A percentile compares a stretch with the other conserved stretches of the same genome.
phyloP scores from a whole-genome alignment of 1,140 invertebrate species.

The Zaprionus vittiger region DNA sequence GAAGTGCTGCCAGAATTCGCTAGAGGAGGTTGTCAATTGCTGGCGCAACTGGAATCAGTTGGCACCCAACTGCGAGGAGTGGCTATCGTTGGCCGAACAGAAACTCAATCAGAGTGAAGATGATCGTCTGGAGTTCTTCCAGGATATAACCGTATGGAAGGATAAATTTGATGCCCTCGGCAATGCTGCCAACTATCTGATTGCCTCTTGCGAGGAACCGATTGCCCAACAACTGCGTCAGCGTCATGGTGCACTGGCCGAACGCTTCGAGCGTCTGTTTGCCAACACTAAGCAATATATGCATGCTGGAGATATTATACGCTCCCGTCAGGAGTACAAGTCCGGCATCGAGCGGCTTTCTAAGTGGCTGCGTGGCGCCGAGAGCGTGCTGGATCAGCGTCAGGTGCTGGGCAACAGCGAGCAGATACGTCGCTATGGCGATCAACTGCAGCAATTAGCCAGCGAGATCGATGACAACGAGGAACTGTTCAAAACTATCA shows the following conservation, averaged over 20 bases:
- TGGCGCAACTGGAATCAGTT: slow-evolving; percentile 93
- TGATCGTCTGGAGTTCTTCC: slow-evolving; percentile 94
- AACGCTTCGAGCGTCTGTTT: slow-evolving; percentile 93
- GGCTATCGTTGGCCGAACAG: slow-evolving; percentile 92
- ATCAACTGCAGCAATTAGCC: slow-evolving; percentile 91
- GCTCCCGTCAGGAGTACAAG: slow-evolving; percentile 92
- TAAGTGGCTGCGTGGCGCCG: slow-evolving; percentile 92
- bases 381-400: slow-evolving; percentile 87
- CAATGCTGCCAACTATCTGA: slow-evolving; percentile 94
- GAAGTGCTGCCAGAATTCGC: slow-evolving; percentile 93
- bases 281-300: slow-evolving; percentile 93
- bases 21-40: slow-evolving; percentile 94
- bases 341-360: slow-evolving; percentile 90
- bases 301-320: slow-evolving; percentile 93
- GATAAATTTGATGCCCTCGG: slow-evolving; percentile 93
- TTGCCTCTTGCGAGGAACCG: slow-evolving; percentile 93
- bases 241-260: slow-evolving; percentile 89
- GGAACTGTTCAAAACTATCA: slow-evolving; percentile 94
- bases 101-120: slow-evolving; percentile 92
- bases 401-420: slow-evolving; percentile 90
- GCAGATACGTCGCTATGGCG: slow-evolving; percentile 91
- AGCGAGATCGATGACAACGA: slow-evolving; percentile 94
- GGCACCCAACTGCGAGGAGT: slow-evolving; percentile 90
- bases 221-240: slow-evolving; percentile 91
- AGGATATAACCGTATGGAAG: slow-evolving; percentile 95